Conservation (phyloP, 2,888 invertebrate genomes). For the Rotaria socialis region DNA sequence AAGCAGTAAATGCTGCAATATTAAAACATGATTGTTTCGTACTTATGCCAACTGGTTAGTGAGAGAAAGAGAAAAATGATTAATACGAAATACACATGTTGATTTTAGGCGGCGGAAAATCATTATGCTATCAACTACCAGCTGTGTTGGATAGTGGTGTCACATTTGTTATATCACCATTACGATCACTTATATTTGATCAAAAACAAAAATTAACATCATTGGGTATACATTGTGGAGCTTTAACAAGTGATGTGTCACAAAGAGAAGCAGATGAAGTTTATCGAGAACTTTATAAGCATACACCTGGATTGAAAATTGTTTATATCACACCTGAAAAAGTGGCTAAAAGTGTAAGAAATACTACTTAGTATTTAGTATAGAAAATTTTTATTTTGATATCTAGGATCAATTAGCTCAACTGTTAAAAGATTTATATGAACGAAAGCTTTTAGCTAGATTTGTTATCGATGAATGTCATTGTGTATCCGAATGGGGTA, state of each 20-base stretch:
- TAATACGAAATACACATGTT: neutral
- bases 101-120: constrained; percentile 72
- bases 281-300: constrained; percentile 70
- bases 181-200: constrained; percentile 87
- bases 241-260: constrained; percentile 67
- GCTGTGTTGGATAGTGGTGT: constrained; percentile 79
- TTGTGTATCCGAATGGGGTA: constrained; percentile 82
- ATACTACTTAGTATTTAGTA: neutral
- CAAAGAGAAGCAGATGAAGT: constrained; percentile 66
- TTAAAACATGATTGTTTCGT: constrained; percentile 84
- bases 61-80: neutral
- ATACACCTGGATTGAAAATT: constrained; percentile 69
- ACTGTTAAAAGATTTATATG: constrained; percentile 70
- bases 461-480: constrained; percentile 98
- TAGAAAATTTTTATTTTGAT: neutral
- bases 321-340: constrained; percentile 96
- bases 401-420: constrained; percentile 65
- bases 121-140: constrained; percentile 81
- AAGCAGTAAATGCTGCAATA: constrained; percentile 85
- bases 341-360: constrained; percentile 67
- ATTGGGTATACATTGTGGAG: constrained; percentile 71
- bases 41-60: constrained; percentile 81
- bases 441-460: constrained; percentile 70
- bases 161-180: constrained; percentile 87
- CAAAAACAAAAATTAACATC: constrained; percentile 74